A percentile compares a stretch with the other conserved stretches of the same genome.
phyloP scores from a whole-genome alignment of 2,113 vertebrate species.

The Vulpes ferrilata region DNA sequence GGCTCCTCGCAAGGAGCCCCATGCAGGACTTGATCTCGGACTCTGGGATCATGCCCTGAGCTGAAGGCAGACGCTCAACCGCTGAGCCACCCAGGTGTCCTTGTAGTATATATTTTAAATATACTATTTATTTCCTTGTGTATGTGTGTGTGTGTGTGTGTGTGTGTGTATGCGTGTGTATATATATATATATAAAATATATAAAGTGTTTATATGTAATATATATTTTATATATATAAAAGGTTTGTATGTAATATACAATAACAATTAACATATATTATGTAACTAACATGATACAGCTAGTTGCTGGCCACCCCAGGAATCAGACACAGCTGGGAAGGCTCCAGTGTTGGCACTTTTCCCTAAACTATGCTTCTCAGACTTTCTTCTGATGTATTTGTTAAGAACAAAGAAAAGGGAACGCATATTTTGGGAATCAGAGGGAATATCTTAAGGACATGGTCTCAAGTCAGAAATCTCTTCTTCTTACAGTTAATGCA shows the following conservation, averaged over 20 bases:
- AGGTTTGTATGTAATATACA: too few relatives aligned
- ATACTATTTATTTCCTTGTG: not conserved
- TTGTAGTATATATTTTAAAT: not conserved
- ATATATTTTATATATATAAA: too few relatives aligned
- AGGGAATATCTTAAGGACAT: not conserved
- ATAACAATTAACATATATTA: too few relatives aligned
- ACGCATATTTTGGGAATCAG: not conserved
- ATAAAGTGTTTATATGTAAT: not conserved
- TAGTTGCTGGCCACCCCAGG: accelerated
- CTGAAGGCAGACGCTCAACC: too few relatives aligned
- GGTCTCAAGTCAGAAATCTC: not conserved
- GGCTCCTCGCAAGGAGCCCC: too few relatives aligned
- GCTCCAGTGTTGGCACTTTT: too few relatives aligned
- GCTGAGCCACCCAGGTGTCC: too few relatives aligned
- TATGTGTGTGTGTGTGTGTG: too few relatives aligned
- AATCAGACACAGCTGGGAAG: not conserved
- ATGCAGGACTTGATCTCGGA: too few relatives aligned
- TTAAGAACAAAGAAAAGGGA: not conserved
- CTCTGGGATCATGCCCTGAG: too few relatives aligned
- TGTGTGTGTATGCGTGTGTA: too few relatives aligned
- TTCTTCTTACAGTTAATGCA: not conserved
- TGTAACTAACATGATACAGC: not conserved
- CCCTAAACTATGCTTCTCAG: not conserved
- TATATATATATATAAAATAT: not conserved
- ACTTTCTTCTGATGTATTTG: not conserved